Evolutionary conservation across 2,888 invertebrate species (phyloP), one percentile per base, ranked within the genome.

Genomic region (Epiblema foenella): DNA sequence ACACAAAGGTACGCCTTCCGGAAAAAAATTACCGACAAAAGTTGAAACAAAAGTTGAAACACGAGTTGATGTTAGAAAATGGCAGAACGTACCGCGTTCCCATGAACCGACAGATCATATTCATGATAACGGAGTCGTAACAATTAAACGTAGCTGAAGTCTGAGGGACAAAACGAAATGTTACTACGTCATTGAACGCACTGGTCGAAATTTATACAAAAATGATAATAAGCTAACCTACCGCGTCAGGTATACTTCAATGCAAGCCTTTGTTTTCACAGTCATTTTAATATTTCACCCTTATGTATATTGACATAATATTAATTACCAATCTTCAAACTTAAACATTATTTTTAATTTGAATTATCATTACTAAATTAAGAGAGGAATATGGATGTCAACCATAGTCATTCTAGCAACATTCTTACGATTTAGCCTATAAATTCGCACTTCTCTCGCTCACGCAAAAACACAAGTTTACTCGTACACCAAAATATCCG

Each of bases 51-150:
- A 64, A 64, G 64, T 64, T 64, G 54, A 64, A 64, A 64, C 64
- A 64, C 64, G 51, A 64, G 64, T 83, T 78, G 62, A 46, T 24
- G 69, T 58, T 71, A 67, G 77, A 82, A 85, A 88, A 89, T 89
- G 89, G 90, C 90, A 86, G 88, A 88, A 83, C 82, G 73, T 58
- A 76, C 77, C 78, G 80, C 78, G 84, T 92, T 92, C 92, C 88
- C 92, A 91, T 91, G 90, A 91, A 91, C 84, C 79, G 85, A 87
- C 86, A 89, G 91, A 91, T 91, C 83, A 85, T 83, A 85, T 83
- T 80, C 81, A 79, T 79, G 91, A 91, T 92, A 90, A 85, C 81
- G 72, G 77, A 82, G 82, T 79, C 79, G 83, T 89, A 89, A 92
- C 91, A 92, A 92, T 92, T 92, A 92, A 91, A 89, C 87, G 87